Evolutionary conservation across 1,140 invertebrate genomes (phyloP).

Genomic region (Glossosoma conforme): DNA sequence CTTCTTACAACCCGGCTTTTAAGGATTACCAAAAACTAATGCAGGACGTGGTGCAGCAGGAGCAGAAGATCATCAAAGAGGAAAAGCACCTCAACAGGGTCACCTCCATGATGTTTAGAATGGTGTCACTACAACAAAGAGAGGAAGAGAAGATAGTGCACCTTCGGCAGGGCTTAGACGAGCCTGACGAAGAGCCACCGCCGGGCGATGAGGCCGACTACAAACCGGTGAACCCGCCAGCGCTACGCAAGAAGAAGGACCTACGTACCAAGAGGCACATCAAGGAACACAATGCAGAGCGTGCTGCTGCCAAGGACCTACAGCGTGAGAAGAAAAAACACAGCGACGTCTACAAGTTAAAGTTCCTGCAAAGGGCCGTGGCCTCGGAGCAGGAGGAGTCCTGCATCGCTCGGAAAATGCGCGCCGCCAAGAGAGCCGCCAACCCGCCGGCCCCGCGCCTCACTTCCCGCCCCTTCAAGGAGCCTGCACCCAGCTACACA

Average conservation of each 20-base stretch:
- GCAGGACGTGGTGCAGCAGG: constrained; percentile 60
- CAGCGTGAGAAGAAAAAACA: constrained; percentile 64
- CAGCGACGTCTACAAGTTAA: constrained; percentile 59
- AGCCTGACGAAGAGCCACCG: constrained; percentile 61
- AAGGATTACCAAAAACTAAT: constrained; percentile 77
- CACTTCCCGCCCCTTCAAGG: constrained; percentile 35
- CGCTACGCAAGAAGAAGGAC: constrained; percentile 69
- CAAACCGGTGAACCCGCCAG: constrained; percentile 61
- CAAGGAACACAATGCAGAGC: constrained; percentile 54
- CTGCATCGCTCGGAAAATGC: neutral
- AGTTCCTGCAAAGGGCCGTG: constrained; percentile 13
- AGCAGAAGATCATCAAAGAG: constrained; percentile 68
- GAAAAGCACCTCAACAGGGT: constrained; percentile 72
- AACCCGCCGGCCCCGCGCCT: constrained; percentile 35
- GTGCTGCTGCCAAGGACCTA: constrained; percentile 50
- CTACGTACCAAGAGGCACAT: constrained; percentile 63
- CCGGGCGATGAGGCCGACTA: constrained; percentile 43
- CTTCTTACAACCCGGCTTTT: constrained; percentile 84
- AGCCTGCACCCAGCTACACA: constrained; percentile 37
- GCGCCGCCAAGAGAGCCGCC: constrained; percentile 2
- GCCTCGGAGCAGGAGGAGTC: constrained; percentile 1
- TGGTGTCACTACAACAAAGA: no score
- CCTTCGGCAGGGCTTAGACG: no score
- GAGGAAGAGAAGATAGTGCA: no score
- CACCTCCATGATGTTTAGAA: constrained; percentile 74